Evolutionary conservation across 2,113 vertebrate genomes (phyloP).

Genomic region (Lamprotornis superbus): DNA sequence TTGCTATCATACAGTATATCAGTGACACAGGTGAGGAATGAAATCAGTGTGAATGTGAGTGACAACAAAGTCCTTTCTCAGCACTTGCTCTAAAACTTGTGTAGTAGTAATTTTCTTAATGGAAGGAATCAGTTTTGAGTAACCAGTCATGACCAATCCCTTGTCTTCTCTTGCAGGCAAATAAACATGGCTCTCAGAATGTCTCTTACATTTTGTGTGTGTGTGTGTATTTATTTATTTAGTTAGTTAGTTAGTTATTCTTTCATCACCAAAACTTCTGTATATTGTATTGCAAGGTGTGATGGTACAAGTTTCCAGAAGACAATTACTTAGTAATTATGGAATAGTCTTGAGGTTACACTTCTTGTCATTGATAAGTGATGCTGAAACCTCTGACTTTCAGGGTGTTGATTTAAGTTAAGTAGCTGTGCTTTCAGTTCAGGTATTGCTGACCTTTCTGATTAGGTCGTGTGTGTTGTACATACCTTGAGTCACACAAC

Average conservation of each 20-base stretch:
- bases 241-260: too few relatives aligned
- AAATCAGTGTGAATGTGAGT: neutral
- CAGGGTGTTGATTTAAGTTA: neutral
- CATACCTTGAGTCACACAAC: neutral
- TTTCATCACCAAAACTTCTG: neutral
- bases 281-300: neutral
- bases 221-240: neutral
- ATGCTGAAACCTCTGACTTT: neutral
- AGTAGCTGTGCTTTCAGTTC: neutral
- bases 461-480: neutral
- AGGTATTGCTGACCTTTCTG: neutral
- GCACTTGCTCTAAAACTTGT: neutral
- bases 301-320: neutral
- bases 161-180: neutral
- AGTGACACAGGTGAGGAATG: neutral
- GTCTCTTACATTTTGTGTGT: neutral
- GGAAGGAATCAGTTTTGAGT: neutral
- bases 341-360: neutral
- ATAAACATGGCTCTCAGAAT: neutral
- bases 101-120: neutral
- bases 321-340: neutral
- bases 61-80: neutral
- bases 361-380: neutral
- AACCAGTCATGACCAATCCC: neutral
- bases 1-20: rapidly evolving